Base-by-base conservation (phyloP, 2,113 vertebrate genomes). In the Prochilodus magdalenae region DNA sequence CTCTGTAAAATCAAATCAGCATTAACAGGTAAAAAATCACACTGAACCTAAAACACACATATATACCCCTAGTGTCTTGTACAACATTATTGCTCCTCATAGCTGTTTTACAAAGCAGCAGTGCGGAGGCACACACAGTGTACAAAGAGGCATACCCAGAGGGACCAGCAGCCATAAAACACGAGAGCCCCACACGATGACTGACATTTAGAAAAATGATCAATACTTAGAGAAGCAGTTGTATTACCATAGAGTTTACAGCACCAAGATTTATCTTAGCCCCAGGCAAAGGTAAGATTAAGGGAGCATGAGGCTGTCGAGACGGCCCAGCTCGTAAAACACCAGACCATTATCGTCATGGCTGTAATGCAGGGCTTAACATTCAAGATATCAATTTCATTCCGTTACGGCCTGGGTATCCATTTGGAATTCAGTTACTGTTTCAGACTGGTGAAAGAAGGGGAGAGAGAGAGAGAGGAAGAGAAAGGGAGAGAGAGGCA, bases 211-310 rank as follows among this genome's bases (percentile, higher is more conserved):
- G 44, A 87, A 90, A 94, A 93, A 92, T 85, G 73, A 89, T 94
- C 89, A 87, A 89, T 92, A 88, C 86, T 88, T 87, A 91, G 83
- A 91, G 83, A 91, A 88, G 88, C 89, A 90, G 89, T 91, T 94
- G 89, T 89, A 90, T 91, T 94, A 91, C 89, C 88, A 92, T 89
- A 90, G 33, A 91, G 88, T 93, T 94, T 93, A 92, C 89, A 94
- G 91, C 88, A 87, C 30, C 86, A 90, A 94, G 91, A 94, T 94
- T 94, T 95, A 83, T 87, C 73, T 77, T 86, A 73, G 89, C 94
- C 90, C 12, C 26, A 90, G 92, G 93, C 87, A 0, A 94, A 94
- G 86, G 92, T 92, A 95, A 92, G 92, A 95, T 94, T 94, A 93
- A 95, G 94, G 90, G 90, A 84, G 77, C 88, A 90, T 84, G 83